phyloP scores from a whole-genome alignment of 92 coral and sea anemone species.

The Pocillopora grandis region DNA sequence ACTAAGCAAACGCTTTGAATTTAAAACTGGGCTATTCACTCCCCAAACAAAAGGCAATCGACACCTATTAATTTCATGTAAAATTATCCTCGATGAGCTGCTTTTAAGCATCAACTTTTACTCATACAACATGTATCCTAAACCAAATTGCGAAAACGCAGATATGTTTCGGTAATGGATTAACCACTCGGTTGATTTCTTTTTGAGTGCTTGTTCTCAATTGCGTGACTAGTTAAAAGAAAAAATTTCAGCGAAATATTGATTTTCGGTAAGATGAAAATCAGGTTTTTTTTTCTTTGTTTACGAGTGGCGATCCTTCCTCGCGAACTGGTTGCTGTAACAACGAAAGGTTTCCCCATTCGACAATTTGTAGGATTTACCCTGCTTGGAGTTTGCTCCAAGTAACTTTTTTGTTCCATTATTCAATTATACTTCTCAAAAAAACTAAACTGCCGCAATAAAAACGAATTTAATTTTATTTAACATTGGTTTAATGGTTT shows the following conservation, averaged over 20 bases:
- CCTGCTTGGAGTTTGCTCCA: too few species aligned
- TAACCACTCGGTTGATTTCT: background rate
- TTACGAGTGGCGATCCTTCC: background rate
- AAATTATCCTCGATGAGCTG: background rate
- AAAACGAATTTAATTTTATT: too few species aligned
- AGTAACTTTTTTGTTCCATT: too few species aligned
- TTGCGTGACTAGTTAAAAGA: background rate
- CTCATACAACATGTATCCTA: background rate
- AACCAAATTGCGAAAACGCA: background rate
- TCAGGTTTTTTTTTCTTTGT: conserved; percentile 1
- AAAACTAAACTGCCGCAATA: too few species aligned
- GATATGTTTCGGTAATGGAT: background rate
- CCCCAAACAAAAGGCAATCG: conserved; percentile 7
- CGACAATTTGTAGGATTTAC: too few species aligned
- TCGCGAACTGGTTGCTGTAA: background rate
- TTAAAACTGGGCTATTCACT: conserved; percentile 4
- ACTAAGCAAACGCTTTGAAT: background rate
- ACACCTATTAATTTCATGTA: conserved; percentile 8
- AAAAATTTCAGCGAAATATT: background rate
- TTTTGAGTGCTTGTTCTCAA: background rate
- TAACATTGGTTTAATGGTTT: too few species aligned
- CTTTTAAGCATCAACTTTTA: too few species aligned
- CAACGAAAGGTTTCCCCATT: background rate
- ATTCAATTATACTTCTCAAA: too few species aligned
- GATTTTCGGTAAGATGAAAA: background rate